Base-by-base conservation (phyloP, 2,113 vertebrate species). In the Nanger granti region DNA sequence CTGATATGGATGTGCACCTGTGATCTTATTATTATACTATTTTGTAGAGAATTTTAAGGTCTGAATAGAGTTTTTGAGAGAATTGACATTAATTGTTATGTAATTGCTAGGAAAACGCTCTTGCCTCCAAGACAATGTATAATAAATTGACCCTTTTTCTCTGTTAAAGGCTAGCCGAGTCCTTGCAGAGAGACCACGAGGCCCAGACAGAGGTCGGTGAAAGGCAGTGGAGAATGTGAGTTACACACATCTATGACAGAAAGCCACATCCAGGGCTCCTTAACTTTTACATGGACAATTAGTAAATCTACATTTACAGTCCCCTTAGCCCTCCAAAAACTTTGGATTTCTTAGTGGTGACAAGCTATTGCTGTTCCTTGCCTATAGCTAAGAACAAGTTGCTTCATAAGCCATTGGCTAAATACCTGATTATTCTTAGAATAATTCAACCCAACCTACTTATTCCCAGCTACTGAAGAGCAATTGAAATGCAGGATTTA, bases 381-480 rank as follows among this genome's bases (percentile, higher is more conserved):
- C 49, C 22, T 31, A 13, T 22, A 64, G 62, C 9, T 64, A 93
- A 92, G 14, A 96, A 7, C 4, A 69, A 95, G 79, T 69, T 92
- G 6, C 22, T 92, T 69, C 22, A 26, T 9, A 76, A 12, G 26
- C 18, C 80, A 29, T 4, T 66, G 24, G 49, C 49, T 86, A 93
- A 97, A 92, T 62, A 64, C 29, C 29, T 66, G 47, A 59, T 86
- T 92, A 47, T 82, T 91, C 20, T 87, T 54, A 52, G 54, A 92
- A 17, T 18, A 55, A 91, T 62, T 89, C 44, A 86, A 29, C 4
- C 17, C 47, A 80, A 73, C 5, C 31, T 29, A 44, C 34, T 87
- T 83, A 93, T 29, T 91, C 26, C 22, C 47, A 87, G 87, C 93
- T 96, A 91, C 89, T 31, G 54, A 96, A 87, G 62, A 97, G 24